Evolutionary conservation across 2,797 vertebrate genomes (phyloP), one percentile per base, ranked within the genome.

Genomic region (Smutsia temminckii): DNA sequence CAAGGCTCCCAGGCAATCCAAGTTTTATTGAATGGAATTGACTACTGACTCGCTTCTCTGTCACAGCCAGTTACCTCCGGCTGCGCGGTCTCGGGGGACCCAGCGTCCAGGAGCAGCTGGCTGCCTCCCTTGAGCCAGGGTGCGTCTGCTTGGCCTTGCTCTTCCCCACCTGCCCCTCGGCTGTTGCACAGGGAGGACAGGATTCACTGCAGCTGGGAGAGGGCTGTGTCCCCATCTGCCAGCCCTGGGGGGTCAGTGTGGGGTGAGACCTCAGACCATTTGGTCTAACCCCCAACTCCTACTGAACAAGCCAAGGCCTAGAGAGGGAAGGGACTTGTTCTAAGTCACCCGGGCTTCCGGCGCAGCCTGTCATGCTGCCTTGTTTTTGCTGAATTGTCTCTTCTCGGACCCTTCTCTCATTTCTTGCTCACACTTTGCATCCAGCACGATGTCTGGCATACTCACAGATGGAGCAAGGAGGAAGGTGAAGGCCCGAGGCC

Each of bases 1-100:
- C 94, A 88, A 95, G 96, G 96, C 97, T 97, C 91, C 89, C 78
- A 94, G 97, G 97, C 88, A 96, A 97, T 97, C 95, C 96, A 93
- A 92, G 93, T 92, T 97, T 97, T 97, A 98, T 98, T 98, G 97
- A 97, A 96, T 90, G 89, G 95, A 98, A 98, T 96, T 97, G 98
- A 98, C 97, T 96, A 91, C 93, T 72, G 61, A 83, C 95, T 74
- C 49, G 18, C 96, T 95, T 89, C 92, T 97, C 96, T 97, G 98
- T 98, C 98, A 97, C 98, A 97, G 97, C 96, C 97, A 84, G 95
- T 98, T 98, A 98, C 95, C 97, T 96, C 96, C 64, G 81, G 1
- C 2, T 16, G 29, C 34, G 23, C 20, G 10, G 59, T 96, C 97
- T 96, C 96, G 46, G 72, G 93, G 89, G 95, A 93, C 89, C 16